A percentile compares a stretch with the other conserved stretches of the same genome.
Conservation (phyloP, 2,797 vertebrate genomes). For the Saguinus oedipus region DNA sequence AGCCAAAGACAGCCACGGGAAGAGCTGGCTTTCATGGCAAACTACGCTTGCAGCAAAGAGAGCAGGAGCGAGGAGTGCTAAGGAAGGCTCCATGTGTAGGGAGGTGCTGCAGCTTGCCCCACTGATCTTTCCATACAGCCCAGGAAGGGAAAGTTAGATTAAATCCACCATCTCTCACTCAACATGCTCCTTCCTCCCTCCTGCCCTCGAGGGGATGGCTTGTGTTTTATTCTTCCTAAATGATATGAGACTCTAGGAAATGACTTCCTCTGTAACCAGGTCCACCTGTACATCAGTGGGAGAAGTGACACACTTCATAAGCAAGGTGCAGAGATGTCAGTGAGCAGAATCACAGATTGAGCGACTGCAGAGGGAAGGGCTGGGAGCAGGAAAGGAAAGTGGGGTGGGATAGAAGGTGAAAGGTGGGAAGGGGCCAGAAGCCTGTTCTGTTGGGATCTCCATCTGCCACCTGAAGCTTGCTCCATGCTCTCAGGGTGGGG, state of each 20-base stretch:
- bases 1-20: background rate
- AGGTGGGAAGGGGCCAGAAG: background rate
- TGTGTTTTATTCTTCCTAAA: background rate
- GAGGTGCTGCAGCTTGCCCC: background rate
- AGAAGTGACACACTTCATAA: background rate
- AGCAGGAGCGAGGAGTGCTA: fast-evolving
- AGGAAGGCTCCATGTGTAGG: background rate
- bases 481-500: background rate
- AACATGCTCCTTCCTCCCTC: background rate
- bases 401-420: background rate
- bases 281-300: background rate
- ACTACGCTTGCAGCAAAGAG: fast-evolving
- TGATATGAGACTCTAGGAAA: background rate
- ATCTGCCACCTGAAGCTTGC: background rate
- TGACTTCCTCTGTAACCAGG: background rate
- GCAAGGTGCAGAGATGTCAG: background rate
- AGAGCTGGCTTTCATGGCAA: background rate
- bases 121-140: background rate
- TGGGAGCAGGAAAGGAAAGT: background rate
- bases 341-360: background rate
- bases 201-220: background rate
- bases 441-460: background rate
- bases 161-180: background rate
- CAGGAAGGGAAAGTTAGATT: background rate
- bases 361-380: background rate